Percentiles rank a stretch among this genome's conserved stretches.
Conservation (phyloP, 2,797 vertebrate genomes). For the Pterois miles region DNA sequence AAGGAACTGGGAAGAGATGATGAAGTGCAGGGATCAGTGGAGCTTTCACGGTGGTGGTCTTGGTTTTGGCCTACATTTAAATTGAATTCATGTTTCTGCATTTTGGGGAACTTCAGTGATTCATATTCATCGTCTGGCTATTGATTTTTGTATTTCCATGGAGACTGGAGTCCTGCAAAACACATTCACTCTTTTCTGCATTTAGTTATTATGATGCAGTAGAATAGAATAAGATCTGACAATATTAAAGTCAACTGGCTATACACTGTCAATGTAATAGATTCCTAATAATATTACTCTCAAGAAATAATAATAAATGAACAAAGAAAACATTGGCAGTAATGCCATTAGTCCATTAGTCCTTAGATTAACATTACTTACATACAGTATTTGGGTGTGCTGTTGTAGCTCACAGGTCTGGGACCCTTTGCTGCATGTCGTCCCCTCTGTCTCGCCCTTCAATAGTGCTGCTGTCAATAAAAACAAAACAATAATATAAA, state of each 20-base stretch:
- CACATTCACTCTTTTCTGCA: not conserved
- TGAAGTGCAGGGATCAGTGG: slow-evolving; percentile 1
- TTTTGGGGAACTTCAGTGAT: not conserved
- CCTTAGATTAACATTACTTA: not conserved
- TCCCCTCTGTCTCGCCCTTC: no score
- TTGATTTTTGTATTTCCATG: not conserved
- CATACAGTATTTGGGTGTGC: not conserved
- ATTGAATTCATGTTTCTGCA: not conserved
- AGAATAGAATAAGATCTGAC: not conserved
- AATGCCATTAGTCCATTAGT: not conserved
- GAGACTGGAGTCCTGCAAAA: not conserved
- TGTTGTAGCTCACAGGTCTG: no score
- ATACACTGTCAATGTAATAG: not conserved
- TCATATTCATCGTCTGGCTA: not conserved
- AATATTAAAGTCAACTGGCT: not conserved
- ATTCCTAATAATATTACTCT: not conserved
- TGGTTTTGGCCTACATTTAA: not conserved
- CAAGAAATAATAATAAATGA: not conserved
- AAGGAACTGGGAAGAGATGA: not conserved
- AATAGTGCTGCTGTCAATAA: no score
- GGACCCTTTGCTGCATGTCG: no score
- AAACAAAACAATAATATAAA: no score
- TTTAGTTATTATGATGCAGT: not conserved
- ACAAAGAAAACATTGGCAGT: not conserved
- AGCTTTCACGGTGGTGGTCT: slow-evolving; percentile 2